Evolutionary conservation across 2,113 vertebrate genomes (phyloP).

Genomic region (Gallinago jamesoni): DNA sequence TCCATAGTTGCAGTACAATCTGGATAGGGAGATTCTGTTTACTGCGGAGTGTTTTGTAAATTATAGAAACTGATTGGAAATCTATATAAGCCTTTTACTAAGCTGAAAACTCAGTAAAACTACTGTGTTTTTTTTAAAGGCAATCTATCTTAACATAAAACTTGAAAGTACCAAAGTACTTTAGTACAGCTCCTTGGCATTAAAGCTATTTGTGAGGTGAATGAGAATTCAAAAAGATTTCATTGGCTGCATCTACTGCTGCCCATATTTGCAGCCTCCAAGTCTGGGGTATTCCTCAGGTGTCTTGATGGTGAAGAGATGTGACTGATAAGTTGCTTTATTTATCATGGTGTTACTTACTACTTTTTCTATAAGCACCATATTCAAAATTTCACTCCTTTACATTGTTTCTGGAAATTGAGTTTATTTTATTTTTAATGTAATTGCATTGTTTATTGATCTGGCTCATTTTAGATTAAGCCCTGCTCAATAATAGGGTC

Average conservation of each 20-base stretch:
- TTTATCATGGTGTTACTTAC: background rate
- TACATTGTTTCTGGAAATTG: background rate
- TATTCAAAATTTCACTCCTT: background rate
- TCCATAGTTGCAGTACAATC: background rate
- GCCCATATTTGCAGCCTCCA: background rate
- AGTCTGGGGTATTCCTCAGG: background rate
- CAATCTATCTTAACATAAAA: background rate
- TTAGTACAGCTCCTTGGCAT: background rate
- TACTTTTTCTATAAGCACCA: background rate
- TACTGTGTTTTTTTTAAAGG: fast-evolving
- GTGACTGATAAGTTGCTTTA: background rate
- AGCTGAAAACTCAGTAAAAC: background rate
- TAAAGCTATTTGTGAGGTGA: background rate
- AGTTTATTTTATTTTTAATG: background rate
- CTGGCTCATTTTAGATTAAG: background rate
- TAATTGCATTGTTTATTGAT: background rate
- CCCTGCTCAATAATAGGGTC: background rate
- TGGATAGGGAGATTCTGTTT: background rate
- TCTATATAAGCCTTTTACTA: background rate
- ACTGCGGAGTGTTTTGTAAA: background rate
- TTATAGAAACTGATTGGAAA: background rate
- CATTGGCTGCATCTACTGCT: background rate
- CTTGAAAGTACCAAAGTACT: background rate
- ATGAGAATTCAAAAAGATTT: background rate
- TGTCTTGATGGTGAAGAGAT: background rate